A percentile compares a stretch with the other conserved stretches of the same genome.
These are phyloP conservation scores for Calyptomena viridis DNA, from an alignment of 2,113 vertebrate genomes.

Conservation along the genomic window DNA sequence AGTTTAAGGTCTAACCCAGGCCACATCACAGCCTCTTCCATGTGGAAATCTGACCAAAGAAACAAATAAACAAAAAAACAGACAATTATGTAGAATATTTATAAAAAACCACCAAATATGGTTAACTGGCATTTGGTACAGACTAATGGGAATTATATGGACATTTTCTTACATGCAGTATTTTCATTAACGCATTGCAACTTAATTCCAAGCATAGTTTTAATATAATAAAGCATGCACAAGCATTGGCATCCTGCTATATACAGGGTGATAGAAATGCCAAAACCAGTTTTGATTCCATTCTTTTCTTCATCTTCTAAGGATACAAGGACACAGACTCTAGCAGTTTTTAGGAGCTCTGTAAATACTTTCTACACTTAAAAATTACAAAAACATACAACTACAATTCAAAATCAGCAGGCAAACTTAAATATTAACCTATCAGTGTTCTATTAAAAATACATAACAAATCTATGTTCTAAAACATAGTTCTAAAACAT, in stretches of 20 bases:
- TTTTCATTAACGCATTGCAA: neutral
- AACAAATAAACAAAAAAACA: neutral
- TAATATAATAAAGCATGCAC: constrained; percentile 22
- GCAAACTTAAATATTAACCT: neutral
- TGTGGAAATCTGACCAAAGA: constrained; percentile 77
- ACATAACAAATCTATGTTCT: too few relatives aligned
- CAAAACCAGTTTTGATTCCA: neutral
- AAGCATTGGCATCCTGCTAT: neutral
- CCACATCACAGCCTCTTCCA: constrained; percentile 86
- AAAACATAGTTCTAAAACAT: too few relatives aligned
- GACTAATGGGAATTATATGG: neutral
- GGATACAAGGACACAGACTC: neutral
- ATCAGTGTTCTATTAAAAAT: neutral
- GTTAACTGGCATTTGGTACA: neutral
- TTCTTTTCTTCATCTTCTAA: neutral
- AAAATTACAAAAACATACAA: neutral
- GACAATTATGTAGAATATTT: neutral
- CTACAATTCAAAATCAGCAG: neutral
- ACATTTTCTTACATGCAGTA: constrained; percentile 30
- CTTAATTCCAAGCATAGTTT: constrained; percentile 3
- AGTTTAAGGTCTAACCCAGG: constrained; percentile 82
- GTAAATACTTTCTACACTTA: neutral
- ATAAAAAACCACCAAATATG: neutral
- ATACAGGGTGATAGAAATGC: neutral
- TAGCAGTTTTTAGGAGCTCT: neutral